A percentile compares a stretch with the other conserved stretches of the same genome.
Evolutionary conservation across 2,888 invertebrate species (phyloP).

Genomic region (Ischnura elegans): DNA sequence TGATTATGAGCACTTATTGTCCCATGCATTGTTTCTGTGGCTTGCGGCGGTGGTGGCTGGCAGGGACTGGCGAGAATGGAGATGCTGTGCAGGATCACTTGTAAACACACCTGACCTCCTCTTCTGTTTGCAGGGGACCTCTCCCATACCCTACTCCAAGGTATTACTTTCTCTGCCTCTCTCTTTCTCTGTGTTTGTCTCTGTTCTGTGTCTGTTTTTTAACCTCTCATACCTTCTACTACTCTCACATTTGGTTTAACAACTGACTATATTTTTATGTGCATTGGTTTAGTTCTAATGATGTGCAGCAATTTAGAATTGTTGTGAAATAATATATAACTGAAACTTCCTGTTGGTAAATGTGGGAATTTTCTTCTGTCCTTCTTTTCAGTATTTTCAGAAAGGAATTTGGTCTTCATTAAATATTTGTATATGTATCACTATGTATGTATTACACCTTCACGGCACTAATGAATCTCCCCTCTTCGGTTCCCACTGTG

Average conservation of each 20-base stretch:
- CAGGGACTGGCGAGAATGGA: neutral
- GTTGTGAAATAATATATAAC: too few species aligned
- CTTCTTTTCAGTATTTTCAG: too few species aligned
- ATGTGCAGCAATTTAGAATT: neutral
- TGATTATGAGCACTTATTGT: conserved; percentile 22
- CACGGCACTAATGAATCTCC: too few species aligned
- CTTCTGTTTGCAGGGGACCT: neutral
- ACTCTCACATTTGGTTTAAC: too few species aligned
- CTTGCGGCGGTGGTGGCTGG: conserved; percentile 20
- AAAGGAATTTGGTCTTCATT: too few species aligned
- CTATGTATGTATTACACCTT: too few species aligned
- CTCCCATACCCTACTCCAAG: neutral
- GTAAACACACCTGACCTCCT: neutral
- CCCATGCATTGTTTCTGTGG: neutral
- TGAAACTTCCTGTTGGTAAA: too few species aligned
- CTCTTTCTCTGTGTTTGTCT: neutral
- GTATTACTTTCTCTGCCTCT: neutral
- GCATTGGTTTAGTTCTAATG: neutral
- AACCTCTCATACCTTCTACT: too few species aligned
- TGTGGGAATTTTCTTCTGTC: too few species aligned
- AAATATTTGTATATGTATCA: too few species aligned
- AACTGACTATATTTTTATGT: too few species aligned
- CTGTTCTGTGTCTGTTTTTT: neutral
- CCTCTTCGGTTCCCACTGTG: too few species aligned
- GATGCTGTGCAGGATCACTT: neutral